Evolutionary conservation across 2,797 vertebrate species (phyloP).

Genomic region (Huso huso): DNA sequence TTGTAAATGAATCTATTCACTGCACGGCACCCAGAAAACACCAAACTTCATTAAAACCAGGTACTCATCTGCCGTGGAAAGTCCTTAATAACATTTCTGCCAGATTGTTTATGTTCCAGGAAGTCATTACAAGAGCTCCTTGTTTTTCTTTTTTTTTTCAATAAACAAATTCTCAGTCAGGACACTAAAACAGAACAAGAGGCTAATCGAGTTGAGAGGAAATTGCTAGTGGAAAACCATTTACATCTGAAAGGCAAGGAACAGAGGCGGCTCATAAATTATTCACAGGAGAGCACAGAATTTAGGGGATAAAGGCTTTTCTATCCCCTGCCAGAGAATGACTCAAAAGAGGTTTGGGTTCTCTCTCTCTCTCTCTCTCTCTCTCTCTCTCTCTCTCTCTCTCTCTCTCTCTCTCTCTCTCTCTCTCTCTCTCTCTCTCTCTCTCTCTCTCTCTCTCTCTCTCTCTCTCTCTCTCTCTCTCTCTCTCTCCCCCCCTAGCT

Average conservation of each 20-base stretch:
- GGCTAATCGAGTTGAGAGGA: slow-evolving; percentile 55
- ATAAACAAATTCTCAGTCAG: slow-evolving; percentile 60
- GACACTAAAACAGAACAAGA: slow-evolving; percentile 58
- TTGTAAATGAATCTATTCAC: not conserved
- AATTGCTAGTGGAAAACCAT: slow-evolving; percentile 25
- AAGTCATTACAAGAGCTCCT: slow-evolving; percentile 46
- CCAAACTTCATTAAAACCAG: not conserved
- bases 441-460: slow-evolving; percentile 30
- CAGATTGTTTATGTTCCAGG: slow-evolving; percentile 50
- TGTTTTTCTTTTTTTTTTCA: slow-evolving; percentile 26
- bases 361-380: slow-evolving; percentile 26
- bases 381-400: slow-evolving; percentile 29
- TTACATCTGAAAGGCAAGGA: slow-evolving; percentile 49
- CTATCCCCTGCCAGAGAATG: slow-evolving; percentile 27
- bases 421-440: slow-evolving; percentile 25
- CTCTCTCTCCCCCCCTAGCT: slow-evolving; percentile 35
- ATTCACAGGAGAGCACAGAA: slow-evolving; percentile 53
- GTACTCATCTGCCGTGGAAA: slow-evolving; percentile 16
- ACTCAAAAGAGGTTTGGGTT: slow-evolving; percentile 36
- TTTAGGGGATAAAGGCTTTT: slow-evolving; percentile 54
- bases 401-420: slow-evolving; percentile 34
- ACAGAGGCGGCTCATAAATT: slow-evolving; percentile 47
- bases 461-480: slow-evolving; percentile 25
- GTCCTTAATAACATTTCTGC: slow-evolving; percentile 44
- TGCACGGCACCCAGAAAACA: not conserved